These are phyloP conservation scores for Leucoraja erinaceus DNA, from an alignment of 2,113 vertebrate species.

Conservation along the genomic window DNA sequence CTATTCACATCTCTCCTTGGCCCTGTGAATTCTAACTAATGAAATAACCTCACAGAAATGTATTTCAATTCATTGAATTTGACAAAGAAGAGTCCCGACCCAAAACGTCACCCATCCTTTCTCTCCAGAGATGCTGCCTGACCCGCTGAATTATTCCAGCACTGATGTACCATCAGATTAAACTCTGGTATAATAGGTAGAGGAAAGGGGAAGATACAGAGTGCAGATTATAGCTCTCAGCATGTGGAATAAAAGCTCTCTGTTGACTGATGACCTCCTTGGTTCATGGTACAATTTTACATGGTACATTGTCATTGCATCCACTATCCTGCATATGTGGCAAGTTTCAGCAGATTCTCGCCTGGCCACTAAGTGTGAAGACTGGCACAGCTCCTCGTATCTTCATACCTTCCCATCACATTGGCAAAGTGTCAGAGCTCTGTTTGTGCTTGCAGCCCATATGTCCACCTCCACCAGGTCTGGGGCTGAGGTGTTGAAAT, in stretches of 20 bases:
- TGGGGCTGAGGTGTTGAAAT: not conserved
- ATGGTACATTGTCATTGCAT: not conserved
- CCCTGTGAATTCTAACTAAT: not conserved
- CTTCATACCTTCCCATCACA: not conserved
- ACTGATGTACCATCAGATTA: too few relatives aligned
- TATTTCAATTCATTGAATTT: not conserved
- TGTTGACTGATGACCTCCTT: not conserved
- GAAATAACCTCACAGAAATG: not conserved
- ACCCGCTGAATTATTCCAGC: too few relatives aligned
- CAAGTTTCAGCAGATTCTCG: not conserved
- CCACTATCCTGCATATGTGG: conserved; percentile 3
- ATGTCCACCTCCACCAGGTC: not conserved
- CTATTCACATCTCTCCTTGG: not conserved
- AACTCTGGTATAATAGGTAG: too few relatives aligned
- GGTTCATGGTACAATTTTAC: not conserved
- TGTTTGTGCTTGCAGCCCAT: conserved; percentile 12
- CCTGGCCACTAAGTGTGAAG: conserved; percentile 18
- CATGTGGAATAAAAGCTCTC: not conserved
- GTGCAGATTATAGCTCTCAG: too few relatives aligned
- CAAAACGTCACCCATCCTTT: too few relatives aligned
- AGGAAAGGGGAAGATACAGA: too few relatives aligned
- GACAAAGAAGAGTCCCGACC: not conserved
- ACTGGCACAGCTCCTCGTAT: conserved; percentile 15
- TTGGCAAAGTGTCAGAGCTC: conserved; percentile 14
- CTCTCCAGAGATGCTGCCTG: too few relatives aligned